Percentiles rank a stretch among this genome's conserved stretches.
phyloP scores from a whole-genome alignment of 2,888 invertebrate species.

The Eulithis testata region DNA sequence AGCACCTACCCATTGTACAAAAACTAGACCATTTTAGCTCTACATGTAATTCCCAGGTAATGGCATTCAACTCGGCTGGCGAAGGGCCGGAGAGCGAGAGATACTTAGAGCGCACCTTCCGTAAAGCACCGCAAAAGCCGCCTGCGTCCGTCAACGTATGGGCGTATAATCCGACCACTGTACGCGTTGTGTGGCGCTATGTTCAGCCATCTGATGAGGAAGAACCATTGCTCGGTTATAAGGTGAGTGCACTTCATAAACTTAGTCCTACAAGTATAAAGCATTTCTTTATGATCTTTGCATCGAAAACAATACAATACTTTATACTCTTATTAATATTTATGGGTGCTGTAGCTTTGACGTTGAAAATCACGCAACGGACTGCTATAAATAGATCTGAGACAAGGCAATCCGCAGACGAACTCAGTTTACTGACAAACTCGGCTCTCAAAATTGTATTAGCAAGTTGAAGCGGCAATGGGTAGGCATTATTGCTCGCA shows the following conservation, averaged over 20 bases:
- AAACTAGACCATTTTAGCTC: not conserved
- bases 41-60: conserved; percentile 78
- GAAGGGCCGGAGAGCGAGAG: conserved; percentile 98
- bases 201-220: conserved; percentile 95
- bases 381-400: too few relatives aligned
- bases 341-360: too few relatives aligned
- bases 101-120: conserved; percentile 93
- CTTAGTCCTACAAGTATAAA: not conserved
- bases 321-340: too few relatives aligned
- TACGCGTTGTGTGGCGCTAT: conserved; percentile 96
- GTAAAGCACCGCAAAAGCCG: conserved; percentile 97
- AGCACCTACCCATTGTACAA: not conserved
- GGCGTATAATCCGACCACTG: conserved; percentile 93
- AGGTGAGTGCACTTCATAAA: conserved; percentile 78
- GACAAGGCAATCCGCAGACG: too few relatives aligned
- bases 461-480: too few relatives aligned
- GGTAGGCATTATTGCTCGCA: too few relatives aligned
- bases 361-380: too few relatives aligned
- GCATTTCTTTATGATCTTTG: too few relatives aligned
- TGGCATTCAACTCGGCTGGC: conserved; percentile 98
- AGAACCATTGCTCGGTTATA: conserved; percentile 97
- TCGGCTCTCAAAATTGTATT: too few relatives aligned
- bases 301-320: too few relatives aligned
- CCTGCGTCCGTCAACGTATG: conserved; percentile 95
- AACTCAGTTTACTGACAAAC: too few relatives aligned